A percentile compares a stretch with the other conserved stretches of the same genome.
Evolutionary conservation across 2,113 vertebrate genomes (phyloP).

Genomic region (Daphoenositta chrysoptera): DNA sequence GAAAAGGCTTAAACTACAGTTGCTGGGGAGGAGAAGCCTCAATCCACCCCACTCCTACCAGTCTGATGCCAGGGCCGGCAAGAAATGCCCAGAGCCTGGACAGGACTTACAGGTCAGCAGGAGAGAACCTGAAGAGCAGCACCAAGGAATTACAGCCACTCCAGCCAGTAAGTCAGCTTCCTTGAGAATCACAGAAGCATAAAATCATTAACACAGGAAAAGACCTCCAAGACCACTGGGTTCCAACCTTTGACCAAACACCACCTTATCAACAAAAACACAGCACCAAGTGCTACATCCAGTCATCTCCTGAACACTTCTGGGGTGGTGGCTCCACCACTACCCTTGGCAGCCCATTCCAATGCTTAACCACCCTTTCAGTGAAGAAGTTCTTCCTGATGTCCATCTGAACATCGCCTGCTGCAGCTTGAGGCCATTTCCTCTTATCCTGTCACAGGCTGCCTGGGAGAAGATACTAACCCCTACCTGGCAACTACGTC

Average conservation of each 20-base stretch:
- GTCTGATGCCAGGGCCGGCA: background rate
- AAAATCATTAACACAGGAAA: background rate
- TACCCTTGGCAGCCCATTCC: background rate
- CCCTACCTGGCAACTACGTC: fast-evolving
- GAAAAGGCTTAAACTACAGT: background rate
- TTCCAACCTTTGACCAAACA: background rate
- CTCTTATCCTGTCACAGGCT: background rate
- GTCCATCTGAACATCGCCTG: background rate
- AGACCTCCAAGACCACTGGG: background rate
- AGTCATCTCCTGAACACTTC: background rate
- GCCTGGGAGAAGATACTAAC: background rate
- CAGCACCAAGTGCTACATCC: background rate
- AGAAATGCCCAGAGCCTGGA: background rate
- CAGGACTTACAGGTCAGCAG: background rate
- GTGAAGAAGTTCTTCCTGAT: background rate
- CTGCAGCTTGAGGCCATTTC: background rate
- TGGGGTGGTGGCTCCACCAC: background rate
- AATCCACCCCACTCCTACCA: background rate
- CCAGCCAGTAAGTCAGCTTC: background rate
- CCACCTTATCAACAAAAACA: background rate
- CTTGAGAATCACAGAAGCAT: fast-evolving
- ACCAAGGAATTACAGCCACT: background rate
- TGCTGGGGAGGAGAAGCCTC: background rate
- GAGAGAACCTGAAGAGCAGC: background rate
- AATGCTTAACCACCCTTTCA: background rate